phyloP scores from a whole-genome alignment of 2,797 vertebrate genomes.

The Brachyalestes nurse region DNA sequence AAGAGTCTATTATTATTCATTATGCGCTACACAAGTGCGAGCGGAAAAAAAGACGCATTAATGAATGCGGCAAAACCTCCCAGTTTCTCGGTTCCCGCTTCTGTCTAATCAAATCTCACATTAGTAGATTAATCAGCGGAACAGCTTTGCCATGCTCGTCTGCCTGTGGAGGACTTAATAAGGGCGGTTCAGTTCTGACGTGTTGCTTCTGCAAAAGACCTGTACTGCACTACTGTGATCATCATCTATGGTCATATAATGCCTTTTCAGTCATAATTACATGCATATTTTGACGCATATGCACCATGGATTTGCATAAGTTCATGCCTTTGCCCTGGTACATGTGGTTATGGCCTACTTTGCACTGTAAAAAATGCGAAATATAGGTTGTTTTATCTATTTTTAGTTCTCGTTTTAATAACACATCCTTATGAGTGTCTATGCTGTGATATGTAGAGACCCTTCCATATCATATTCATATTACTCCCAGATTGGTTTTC shows the following conservation, averaged over 20 bases:
- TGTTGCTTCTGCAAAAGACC: neutral
- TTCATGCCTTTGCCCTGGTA: no score
- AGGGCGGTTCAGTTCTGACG: neutral
- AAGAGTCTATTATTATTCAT: constrained; percentile 18
- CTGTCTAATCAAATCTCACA: constrained; percentile 8
- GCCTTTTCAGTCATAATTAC: neutral
- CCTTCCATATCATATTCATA: neutral
- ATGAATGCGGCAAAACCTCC: constrained; percentile 14
- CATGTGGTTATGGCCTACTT: no score
- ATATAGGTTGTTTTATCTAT: neutral
- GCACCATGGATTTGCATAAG: no score
- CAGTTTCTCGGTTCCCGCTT: neutral
- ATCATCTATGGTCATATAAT: no score
- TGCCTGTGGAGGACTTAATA: neutral
- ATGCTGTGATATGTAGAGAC: no score
- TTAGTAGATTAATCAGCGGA: constrained; percentile 28
- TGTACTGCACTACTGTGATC: no score
- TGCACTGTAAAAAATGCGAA: neutral
- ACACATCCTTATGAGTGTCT: neutral
- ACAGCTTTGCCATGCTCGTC: constrained; percentile 10
- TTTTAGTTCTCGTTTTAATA: neutral
- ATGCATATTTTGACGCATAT: neutral
- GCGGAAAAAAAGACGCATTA: constrained; percentile 5
- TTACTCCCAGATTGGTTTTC: no score
- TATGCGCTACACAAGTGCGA: constrained; percentile 8